phyloP scores from a whole-genome alignment of 2,888 invertebrate genomes.

The Rhyacophila evoluta region DNA sequence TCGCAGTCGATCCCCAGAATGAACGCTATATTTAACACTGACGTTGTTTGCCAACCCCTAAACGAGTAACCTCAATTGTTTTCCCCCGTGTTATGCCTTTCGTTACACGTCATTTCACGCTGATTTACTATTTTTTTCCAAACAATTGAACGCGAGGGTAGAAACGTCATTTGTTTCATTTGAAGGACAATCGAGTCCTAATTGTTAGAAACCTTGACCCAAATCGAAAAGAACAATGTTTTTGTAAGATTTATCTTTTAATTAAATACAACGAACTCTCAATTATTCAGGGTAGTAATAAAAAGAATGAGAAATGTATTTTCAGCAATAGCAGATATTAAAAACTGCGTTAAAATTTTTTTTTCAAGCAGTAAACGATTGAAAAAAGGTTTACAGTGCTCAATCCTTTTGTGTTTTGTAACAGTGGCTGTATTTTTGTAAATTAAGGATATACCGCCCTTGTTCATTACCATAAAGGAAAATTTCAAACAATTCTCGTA shows the following conservation, averaged over 20 bases:
- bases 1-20: too few relatives aligned
- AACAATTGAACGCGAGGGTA: background rate
- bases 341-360: too few relatives aligned
- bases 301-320: too few relatives aligned
- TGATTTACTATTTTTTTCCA: background rate
- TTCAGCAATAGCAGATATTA: too few relatives aligned
- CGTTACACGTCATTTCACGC: background rate
- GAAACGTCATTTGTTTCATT: background rate
- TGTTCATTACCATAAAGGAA: too few relatives aligned
- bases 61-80: background rate
- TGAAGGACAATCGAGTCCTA: constrained; percentile 2
- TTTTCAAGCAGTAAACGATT: too few relatives aligned
- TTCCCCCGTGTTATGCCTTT: background rate
- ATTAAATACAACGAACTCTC: background rate
- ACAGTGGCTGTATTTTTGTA: too few relatives aligned
- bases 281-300: too few relatives aligned
- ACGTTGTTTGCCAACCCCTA: background rate
- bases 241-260: background rate
- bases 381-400: too few relatives aligned
- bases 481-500: too few relatives aligned
- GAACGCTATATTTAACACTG: background rate
- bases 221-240: background rate
- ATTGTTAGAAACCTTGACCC: background rate
- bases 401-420: too few relatives aligned
- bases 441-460: too few relatives aligned